A percentile compares a stretch with the other conserved stretches of the same genome.
Evolutionary conservation across 2,888 invertebrate genomes (phyloP).

Genomic region (Ectemnius continuus): DNA sequence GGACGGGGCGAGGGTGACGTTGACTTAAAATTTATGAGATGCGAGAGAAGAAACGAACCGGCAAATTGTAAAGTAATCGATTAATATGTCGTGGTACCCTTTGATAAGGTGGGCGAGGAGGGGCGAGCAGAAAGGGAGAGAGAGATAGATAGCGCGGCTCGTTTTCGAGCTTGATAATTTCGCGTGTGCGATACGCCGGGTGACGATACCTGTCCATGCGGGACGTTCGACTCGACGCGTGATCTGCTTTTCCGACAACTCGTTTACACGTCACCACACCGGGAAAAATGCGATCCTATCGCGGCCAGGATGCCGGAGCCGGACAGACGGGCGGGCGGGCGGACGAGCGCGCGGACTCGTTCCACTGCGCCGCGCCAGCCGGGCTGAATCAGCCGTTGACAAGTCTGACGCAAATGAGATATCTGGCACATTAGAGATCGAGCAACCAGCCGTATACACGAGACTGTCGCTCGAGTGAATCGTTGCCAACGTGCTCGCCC

Average conservation of each 20-base stretch:
- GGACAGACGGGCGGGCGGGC: background rate
- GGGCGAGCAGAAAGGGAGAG: background rate
- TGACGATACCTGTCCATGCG: slow-evolving; percentile 2
- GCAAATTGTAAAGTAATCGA: slow-evolving; percentile 5
- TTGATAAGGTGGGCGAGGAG: no score
- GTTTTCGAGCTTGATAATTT: background rate
- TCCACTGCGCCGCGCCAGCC: background rate
- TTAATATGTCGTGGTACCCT: background rate
- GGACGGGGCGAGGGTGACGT: background rate
- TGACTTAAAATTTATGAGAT: background rate
- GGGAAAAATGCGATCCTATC: background rate
- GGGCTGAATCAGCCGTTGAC: background rate
- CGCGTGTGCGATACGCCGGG: background rate
- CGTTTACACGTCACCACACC: background rate
- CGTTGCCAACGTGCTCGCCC: background rate
- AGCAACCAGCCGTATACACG: slow-evolving; percentile 25
- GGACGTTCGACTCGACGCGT: background rate
- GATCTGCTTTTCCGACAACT: slow-evolving; percentile 1
- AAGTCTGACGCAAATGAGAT: slow-evolving; percentile 23
- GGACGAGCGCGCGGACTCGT: background rate
- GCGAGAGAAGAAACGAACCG: background rate
- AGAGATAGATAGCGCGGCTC: background rate
- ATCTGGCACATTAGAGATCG: slow-evolving; percentile 25
- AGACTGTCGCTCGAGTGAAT: slow-evolving; percentile 15
- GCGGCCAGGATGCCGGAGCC: background rate